Base-by-base conservation (phyloP, 2,797 vertebrate species). In the Nasua narica region DNA sequence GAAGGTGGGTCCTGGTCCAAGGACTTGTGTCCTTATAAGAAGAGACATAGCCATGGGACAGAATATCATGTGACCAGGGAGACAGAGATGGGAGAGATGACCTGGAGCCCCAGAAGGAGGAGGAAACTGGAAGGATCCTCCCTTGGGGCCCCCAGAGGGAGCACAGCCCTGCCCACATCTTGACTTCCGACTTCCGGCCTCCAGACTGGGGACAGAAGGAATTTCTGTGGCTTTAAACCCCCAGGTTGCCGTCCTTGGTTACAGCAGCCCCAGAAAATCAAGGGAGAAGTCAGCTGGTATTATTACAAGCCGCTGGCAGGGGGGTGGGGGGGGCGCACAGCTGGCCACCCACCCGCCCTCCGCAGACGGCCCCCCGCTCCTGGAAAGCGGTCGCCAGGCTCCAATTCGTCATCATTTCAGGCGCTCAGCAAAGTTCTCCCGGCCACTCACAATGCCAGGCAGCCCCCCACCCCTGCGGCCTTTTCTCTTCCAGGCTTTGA, bases 381-480 rank as follows among this genome's bases (percentile, higher is more conserved):
- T 96, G 97, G 90, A 62, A 97, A 97, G 96, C 37, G 97, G 95
- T 86, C 85, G 84, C 97, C 91, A 96, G 93, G 97, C 96, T 84
- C 98, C 98, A 98, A 97, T 98, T 98, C 98, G 98, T 97, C 97
- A 96, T 97, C 96, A 60, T 97, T 98, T 97, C 98, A 97, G 97
- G 98, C 94, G 96, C 98, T 98, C 98, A 97, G 98, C 98, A 93
- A 97, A 93, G 97, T 98, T 98, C 98, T 97, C 98, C 98, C 96
- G 87, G 98, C 98, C 96, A 52, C 98, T 98, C 98, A 97, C 98
- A 94, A 97, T 96, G 97, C 95, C 91, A 89, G 97, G 97, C 93
- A 88, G 97, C 97, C 98, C 96, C 98, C 98, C 43, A 7, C 43
- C 43, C 43, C 43, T 8, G 35, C 52, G 70, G 94, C 6, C 76